Base-by-base conservation (phyloP, 2,888 invertebrate species). In the Dicycla oo region DNA sequence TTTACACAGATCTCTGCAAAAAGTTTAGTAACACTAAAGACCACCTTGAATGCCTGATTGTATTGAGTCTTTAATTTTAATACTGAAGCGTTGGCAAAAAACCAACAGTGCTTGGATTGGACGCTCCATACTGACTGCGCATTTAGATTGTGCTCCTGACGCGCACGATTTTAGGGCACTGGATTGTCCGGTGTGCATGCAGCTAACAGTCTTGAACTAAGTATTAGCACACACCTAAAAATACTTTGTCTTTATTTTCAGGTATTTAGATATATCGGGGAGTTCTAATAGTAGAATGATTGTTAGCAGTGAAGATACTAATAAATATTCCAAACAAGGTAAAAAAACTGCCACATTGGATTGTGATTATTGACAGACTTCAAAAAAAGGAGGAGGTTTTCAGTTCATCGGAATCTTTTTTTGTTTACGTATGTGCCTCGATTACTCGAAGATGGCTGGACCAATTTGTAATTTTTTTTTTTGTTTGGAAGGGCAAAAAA, bases 231-330 rank as follows among this genome's bases (percentile, higher is more conserved):
- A 34, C 53, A 56, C 11, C 26, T 56, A 26, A 30, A 43, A 61
- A 54, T 10, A 15, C 1, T 20, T 49, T 40, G 30, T 63, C 0
- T 10, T 11, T 38, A 51, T 26, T 83, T 78, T 11, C 70, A 83
- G 82, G 57, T 69, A 72, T 73, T 51, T 60, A 34, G 68, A 78
- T 54, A 20, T 69, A 6, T 81, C 80, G n/a, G 80, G 68, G 45
- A 66, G 68, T 66, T 77, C 80, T 47, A 68, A 62, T 26, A 68
- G 68, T 34, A 58, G 45, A 40, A 77, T 72, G 23, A 72, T 51
- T 81, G 67, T 68, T n/a, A 66, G 49, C 18, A 72, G 43, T 53
- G 82, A 80, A 63, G 72, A 78, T 34, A 11, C 47, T 8, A 60
- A 30, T 54, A 77, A 30, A 56, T 43, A 53, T 65, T 43, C 62